These are phyloP conservation scores for Colletes gigas DNA, from an alignment of 1,140 invertebrate genomes.

Conservation along the genomic window DNA sequence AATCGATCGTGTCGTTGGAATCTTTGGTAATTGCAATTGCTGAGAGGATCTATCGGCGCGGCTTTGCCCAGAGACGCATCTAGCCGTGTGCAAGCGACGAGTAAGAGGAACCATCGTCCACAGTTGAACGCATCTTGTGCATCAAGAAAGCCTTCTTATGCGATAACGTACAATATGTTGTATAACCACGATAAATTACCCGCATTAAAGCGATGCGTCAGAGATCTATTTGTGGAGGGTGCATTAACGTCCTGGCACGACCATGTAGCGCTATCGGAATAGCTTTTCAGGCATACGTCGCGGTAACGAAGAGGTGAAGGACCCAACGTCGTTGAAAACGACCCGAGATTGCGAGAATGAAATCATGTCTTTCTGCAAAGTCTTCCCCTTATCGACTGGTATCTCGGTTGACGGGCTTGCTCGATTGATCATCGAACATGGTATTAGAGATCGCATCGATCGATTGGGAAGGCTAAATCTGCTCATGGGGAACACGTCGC, in stretches of 20 bases:
- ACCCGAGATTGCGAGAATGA: background rate
- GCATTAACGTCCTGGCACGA: background rate
- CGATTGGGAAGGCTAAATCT: constrained; percentile 52
- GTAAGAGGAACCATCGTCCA: background rate
- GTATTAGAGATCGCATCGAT: constrained; percentile 46
- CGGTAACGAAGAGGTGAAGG: background rate
- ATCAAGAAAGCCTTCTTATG: constrained; percentile 3
- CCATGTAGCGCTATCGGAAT: background rate
- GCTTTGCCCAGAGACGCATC: no score
- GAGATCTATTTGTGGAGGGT: background rate
- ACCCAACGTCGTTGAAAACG: background rate
- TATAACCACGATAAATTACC: constrained; percentile 7
- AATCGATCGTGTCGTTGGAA: no score
- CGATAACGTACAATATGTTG: constrained; percentile 17
- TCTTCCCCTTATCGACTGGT: constrained; percentile 27
- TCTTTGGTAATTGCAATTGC: background rate
- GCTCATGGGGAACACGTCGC: background rate
- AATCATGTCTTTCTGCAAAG: constrained; percentile 10
- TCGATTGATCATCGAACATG: constrained; percentile 36
- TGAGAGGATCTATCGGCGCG: no score
- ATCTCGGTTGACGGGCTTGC: constrained; percentile 40
- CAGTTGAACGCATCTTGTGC: background rate
- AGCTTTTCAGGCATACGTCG: background rate
- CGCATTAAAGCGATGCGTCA: constrained; percentile 20
- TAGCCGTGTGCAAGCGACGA: no score